phyloP scores from a whole-genome alignment of 23 tunicate species.

The Halocynthia aurantium region DNA sequence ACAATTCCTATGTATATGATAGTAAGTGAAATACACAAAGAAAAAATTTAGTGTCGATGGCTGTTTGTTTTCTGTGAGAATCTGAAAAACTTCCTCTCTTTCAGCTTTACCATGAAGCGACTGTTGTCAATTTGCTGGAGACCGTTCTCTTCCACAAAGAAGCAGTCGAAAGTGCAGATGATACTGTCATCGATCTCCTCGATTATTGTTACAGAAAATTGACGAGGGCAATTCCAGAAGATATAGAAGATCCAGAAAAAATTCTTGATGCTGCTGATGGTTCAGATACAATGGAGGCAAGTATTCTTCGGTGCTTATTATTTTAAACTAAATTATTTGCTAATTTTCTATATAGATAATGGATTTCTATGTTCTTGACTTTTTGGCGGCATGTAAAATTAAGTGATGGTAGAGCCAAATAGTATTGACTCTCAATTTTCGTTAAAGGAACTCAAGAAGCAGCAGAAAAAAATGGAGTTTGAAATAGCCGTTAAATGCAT shows the following conservation, averaged over 20 bases:
- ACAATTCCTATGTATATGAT: slow-evolving; percentile 89
- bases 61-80: not conserved
- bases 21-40: slow-evolving; percentile 36
- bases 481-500: slow-evolving; percentile 87
- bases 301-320: not conserved
- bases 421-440: not conserved
- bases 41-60: not conserved
- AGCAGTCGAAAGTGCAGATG: slow-evolving; percentile 68
- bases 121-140: slow-evolving; percentile 77
- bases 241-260: slow-evolving; percentile 5
- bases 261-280: slow-evolving; percentile 9
- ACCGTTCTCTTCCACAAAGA: slow-evolving; percentile 83
- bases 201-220: slow-evolving; percentile 94
- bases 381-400: not conserved
- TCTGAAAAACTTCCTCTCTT: slow-evolving; percentile 4
- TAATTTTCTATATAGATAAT: not conserved
- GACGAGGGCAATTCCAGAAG: slow-evolving; percentile 16
- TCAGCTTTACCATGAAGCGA: slow-evolving; percentile 89
- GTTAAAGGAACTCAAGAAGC: slow-evolving; percentile 52
- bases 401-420: not conserved
- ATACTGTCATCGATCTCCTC: slow-evolving; percentile 65
- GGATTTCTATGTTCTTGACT: not conserved
- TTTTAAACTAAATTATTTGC: not conserved
- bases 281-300: slow-evolving; percentile 41
- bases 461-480: slow-evolving; percentile 75